Percentiles rank a stretch among this genome's conserved stretches.
Conservation (phyloP, 2,888 invertebrate species). For the Troides aeacus region DNA sequence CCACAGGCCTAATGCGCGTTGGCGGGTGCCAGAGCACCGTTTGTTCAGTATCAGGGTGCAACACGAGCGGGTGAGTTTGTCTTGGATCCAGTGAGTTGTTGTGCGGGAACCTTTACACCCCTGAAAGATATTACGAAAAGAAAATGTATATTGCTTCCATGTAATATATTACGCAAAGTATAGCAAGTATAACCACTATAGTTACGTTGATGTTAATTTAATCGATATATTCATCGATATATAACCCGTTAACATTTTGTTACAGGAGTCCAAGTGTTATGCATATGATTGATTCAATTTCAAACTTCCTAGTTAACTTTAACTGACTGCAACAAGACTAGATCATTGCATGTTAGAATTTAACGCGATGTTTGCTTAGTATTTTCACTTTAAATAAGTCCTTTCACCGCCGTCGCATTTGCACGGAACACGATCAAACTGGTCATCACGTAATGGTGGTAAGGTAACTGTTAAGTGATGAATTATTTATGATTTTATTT, state of each 20-base stretch:
- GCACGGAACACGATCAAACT: slow-evolving; percentile 2
- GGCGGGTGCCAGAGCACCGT: too few relatives aligned
- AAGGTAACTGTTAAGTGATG: too few relatives aligned
- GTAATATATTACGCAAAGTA: background rate
- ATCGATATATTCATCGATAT: background rate
- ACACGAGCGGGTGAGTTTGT: too few relatives aligned
- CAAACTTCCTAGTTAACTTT: slow-evolving; percentile 16
- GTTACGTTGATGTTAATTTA: background rate
- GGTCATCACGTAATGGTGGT: slow-evolving; percentile 4
- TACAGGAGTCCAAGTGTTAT: background rate
- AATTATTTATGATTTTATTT: too few relatives aligned
- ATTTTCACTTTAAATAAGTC: slow-evolving; percentile 13
- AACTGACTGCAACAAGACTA: slow-evolving; percentile 13
- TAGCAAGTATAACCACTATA: background rate
- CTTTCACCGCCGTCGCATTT: slow-evolving; percentile 11
- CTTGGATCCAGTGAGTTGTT: too few relatives aligned
- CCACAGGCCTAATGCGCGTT: too few relatives aligned
- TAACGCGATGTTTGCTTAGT: slow-evolving; percentile 8
- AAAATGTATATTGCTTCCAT: too few relatives aligned
- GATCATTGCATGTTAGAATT: slow-evolving; percentile 20
- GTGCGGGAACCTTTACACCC: background rate
- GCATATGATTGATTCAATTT: slow-evolving; percentile 15
- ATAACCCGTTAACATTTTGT: background rate
- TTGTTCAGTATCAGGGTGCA: too few relatives aligned
- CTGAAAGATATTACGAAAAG: background rate